Percentiles rank a stretch among this genome's conserved stretches.
These are phyloP conservation scores for Cheilosia scutellata DNA, from an alignment of 2,888 invertebrate species.

Conservation along the genomic window DNA sequence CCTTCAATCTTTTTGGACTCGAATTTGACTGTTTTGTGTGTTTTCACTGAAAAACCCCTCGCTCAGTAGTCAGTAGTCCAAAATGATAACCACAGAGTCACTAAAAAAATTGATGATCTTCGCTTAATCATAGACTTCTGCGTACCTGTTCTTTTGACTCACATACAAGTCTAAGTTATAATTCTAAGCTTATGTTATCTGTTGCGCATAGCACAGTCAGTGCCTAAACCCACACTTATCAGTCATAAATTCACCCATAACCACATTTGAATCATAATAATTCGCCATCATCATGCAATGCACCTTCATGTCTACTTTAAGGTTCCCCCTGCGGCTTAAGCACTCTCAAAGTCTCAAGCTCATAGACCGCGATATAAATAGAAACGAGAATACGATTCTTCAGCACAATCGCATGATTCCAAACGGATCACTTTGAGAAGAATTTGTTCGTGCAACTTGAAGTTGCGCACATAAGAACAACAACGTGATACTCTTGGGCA, in stretches of 20 bases:
- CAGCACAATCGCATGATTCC: constrained; percentile 14
- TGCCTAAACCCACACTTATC: constrained; percentile 2
- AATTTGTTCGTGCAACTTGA: constrained; percentile 12
- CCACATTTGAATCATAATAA: constrained; percentile 30
- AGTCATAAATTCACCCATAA: constrained; percentile 22
- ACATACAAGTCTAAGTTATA: no score
- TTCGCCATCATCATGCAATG: constrained; percentile 21
- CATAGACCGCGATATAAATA: constrained; percentile 1
- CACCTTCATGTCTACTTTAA: constrained; percentile 34
- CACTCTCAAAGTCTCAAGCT: neutral
- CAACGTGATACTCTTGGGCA: neutral
- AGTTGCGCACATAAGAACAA: constrained; percentile 3
- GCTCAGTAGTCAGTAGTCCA: no score
- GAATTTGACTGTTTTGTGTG: no score
- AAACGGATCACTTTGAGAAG: constrained; percentile 51
- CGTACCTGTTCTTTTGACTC: no score
- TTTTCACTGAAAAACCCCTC: no score
- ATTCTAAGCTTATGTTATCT: no score
- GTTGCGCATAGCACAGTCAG: no score
- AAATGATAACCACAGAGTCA: no score
- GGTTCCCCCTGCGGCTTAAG: constrained; percentile 34
- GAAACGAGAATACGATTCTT: constrained; percentile 6
- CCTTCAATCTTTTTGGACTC: no score
- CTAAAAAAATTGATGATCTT: no score
- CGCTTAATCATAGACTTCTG: no score